A percentile compares a stretch with the other conserved stretches of the same genome.
phyloP scores from a whole-genome alignment of 1,140 invertebrate species.

The Epicauta chinensis region DNA sequence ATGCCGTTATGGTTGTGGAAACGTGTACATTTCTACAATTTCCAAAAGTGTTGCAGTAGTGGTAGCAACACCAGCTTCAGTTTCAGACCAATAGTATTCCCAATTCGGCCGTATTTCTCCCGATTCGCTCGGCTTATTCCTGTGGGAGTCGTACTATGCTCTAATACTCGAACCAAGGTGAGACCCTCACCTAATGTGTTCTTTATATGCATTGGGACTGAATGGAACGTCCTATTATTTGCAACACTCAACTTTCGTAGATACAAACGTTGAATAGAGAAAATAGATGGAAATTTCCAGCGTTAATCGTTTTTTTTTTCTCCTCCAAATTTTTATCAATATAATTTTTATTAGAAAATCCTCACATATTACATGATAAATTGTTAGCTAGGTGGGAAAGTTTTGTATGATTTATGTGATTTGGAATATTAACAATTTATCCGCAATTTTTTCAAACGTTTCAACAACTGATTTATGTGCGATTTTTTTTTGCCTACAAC shows the following conservation, averaged over 20 bases:
- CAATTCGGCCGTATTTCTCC: slow-evolving; percentile 24
- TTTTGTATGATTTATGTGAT: slow-evolving; percentile 1
- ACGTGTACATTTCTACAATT: background rate
- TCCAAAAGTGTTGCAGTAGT: slow-evolving; percentile 12
- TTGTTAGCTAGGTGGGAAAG: background rate
- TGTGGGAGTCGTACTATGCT: slow-evolving; percentile 10
- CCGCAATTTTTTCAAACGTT: no score
- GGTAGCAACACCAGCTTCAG: background rate
- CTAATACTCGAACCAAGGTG: slow-evolving; percentile 18
- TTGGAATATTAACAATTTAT: slow-evolving; percentile 1
- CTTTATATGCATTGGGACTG: slow-evolving; percentile 25
- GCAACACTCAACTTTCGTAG: slow-evolving; percentile 1
- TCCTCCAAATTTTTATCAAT: no score
- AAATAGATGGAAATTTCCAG: no score
- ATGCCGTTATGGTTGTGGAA: no score
- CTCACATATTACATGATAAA: background rate
- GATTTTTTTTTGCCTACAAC: no score
- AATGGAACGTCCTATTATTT: slow-evolving; percentile 18
- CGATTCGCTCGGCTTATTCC: slow-evolving; percentile 16
- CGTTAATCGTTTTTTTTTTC: no score
- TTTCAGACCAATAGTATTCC: slow-evolving; percentile 9
- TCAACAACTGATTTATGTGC: no score
- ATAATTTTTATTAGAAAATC: background rate
- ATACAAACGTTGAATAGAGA: background rate
- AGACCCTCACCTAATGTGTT: slow-evolving; percentile 25